Evolutionary conservation across 2,888 invertebrate species (phyloP).

Genomic region (Aphodius granarius): DNA sequence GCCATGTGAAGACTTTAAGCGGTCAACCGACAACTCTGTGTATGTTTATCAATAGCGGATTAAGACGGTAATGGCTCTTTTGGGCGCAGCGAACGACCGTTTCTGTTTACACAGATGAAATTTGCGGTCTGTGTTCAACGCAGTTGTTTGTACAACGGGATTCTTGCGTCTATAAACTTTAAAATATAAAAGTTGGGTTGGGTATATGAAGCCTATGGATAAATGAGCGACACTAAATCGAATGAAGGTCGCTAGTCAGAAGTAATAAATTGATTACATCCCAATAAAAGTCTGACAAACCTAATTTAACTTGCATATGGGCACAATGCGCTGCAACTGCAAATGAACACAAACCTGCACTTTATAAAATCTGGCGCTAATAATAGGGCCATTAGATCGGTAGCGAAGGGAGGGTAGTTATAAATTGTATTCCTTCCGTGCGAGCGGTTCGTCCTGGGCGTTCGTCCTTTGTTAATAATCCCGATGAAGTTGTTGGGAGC

Average conservation of each 20-base stretch:
- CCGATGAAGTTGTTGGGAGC: background rate
- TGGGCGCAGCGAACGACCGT: background rate
- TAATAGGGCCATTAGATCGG: background rate
- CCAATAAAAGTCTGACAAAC: background rate
- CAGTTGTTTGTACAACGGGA: background rate
- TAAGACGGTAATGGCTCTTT: background rate
- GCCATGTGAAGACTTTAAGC: background rate
- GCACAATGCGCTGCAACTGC: background rate
- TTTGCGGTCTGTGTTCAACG: background rate
- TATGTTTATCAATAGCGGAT: background rate
- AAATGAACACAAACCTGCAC: background rate
- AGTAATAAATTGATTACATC: background rate
- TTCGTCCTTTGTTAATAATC: background rate
- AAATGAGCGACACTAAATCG: background rate
- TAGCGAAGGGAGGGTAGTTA: background rate
- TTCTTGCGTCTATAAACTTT: background rate
- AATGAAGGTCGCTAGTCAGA: background rate
- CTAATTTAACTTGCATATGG: background rate
- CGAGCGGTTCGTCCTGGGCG: background rate
- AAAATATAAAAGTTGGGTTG: background rate
- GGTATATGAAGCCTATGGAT: background rate
- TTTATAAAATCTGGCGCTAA: background rate
- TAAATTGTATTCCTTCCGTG: background rate
- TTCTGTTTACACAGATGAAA: background rate
- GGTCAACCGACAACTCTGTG: background rate